These are phyloP conservation scores for Brachionus manjavacas DNA, from an alignment of 1,140 invertebrate species.

Conservation along the genomic window DNA sequence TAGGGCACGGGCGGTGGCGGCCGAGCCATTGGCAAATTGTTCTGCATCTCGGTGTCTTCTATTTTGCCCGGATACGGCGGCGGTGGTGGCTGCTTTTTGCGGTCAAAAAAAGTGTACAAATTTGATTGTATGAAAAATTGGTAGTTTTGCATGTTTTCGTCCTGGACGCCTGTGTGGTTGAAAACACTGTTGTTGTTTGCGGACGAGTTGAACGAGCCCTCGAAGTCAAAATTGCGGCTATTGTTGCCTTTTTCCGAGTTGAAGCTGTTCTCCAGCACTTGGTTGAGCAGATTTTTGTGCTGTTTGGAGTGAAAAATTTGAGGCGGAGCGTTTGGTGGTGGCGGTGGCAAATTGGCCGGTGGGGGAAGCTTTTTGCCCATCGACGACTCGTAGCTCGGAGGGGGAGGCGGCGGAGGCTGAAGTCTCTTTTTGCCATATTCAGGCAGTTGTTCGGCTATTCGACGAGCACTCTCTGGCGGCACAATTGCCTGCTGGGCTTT, in stretches of 20 bases:
- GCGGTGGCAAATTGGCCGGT: not conserved
- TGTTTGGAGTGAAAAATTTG: slow-evolving; percentile 21
- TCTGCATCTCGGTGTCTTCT: not conserved
- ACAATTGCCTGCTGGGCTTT: not conserved
- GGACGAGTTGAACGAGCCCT: not conserved
- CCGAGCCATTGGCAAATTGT: not conserved
- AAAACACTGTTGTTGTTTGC: slow-evolving; percentile 33
- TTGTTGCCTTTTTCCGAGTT: not conserved
- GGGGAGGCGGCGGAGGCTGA: not conserved
- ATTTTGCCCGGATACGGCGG: slow-evolving; percentile 8
- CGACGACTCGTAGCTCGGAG: not conserved
- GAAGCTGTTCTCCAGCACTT: slow-evolving; percentile 10
- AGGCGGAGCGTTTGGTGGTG: slow-evolving; percentile 11
- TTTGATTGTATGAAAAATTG: slow-evolving; percentile 24
- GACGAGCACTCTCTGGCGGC: not conserved
- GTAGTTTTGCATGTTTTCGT: not conserved
- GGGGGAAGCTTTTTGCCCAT: not conserved
- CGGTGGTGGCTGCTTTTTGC: slow-evolving; percentile 18
- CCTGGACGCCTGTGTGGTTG: not conserved
- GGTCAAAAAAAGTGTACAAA: slow-evolving; percentile 28
- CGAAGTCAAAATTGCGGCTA: not conserved
- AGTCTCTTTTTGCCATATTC: not conserved
- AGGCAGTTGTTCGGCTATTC: not conserved
- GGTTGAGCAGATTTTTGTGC: slow-evolving; percentile 13
- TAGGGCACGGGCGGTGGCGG: not conserved